phyloP scores from a whole-genome alignment of 2,113 vertebrate species.

The Chloebia gouldiae region DNA sequence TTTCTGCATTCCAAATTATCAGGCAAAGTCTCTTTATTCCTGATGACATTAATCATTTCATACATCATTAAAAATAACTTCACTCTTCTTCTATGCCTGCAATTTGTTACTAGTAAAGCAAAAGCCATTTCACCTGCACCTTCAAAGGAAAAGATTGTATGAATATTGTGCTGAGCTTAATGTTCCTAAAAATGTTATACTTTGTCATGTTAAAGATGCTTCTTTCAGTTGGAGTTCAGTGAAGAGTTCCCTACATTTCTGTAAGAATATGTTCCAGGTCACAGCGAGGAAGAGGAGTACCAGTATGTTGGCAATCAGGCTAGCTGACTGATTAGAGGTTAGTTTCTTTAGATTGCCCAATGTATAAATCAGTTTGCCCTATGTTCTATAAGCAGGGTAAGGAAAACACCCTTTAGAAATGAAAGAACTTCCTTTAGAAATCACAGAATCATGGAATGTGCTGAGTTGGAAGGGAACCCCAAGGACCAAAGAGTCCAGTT shows the following conservation, averaged over 20 bases:
- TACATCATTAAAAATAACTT: background rate
- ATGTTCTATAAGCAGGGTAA: background rate
- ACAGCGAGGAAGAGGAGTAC: background rate
- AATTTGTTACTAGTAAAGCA: background rate
- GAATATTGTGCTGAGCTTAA: background rate
- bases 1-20: background rate
- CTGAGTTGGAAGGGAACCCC: background rate
- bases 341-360: background rate
- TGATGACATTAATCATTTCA: background rate
- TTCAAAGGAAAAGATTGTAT: background rate
- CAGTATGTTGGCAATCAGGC: background rate
- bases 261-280: background rate
- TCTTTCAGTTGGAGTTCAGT: background rate
- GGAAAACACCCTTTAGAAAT: background rate
- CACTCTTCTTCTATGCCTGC: background rate
- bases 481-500: background rate
- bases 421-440: background rate
- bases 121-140: background rate
- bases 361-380: background rate
- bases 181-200: background rate
- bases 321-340: background rate
- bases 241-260: background rate
- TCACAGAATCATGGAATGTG: background rate
- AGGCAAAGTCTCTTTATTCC: background rate
- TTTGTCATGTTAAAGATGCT: background rate